These are phyloP conservation scores for Takifugu ocellatus DNA, from an alignment of 2,797 vertebrate species.

Conservation along the genomic window DNA sequence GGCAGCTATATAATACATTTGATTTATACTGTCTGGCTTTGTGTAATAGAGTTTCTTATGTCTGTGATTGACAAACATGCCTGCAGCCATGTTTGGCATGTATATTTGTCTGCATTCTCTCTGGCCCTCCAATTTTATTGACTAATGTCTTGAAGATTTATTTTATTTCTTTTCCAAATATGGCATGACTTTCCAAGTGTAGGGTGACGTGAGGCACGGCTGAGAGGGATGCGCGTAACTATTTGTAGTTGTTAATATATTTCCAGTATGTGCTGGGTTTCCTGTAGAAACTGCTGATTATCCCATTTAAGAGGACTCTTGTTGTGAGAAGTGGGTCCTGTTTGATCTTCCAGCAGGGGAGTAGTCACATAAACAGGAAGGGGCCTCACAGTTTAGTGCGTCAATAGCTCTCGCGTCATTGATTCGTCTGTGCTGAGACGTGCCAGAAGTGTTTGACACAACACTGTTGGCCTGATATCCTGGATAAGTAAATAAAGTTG, in stretches of 20 bases:
- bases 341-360: slow-evolving; percentile 55
- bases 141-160: no score
- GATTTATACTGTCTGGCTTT: no score
- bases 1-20: no score
- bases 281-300: slow-evolving; percentile 4
- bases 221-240: no score
- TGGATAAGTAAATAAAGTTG: slow-evolving; percentile 52
- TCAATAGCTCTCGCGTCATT: slow-evolving; percentile 60
- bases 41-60: no score
- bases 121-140: no score
- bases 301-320: slow-evolving; percentile 26
- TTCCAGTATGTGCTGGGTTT: slow-evolving; percentile 7
- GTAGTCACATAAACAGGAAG: slow-evolving; percentile 67
- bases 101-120: no score
- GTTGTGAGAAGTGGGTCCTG: slow-evolving; percentile 25
- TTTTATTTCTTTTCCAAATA: no score
- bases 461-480: slow-evolving; percentile 65
- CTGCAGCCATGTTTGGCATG: no score
- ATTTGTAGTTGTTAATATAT: background rate
- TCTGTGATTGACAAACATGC: no score
- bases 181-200: no score
- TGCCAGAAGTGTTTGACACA: slow-evolving; percentile 50
- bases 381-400: slow-evolving; percentile 63
- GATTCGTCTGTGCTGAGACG: slow-evolving; percentile 63
- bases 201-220: no score